A percentile compares a stretch with the other conserved stretches of the same genome.
Evolutionary conservation across 2,888 invertebrate genomes (phyloP).

Genomic region (Colostygia pectinataria): DNA sequence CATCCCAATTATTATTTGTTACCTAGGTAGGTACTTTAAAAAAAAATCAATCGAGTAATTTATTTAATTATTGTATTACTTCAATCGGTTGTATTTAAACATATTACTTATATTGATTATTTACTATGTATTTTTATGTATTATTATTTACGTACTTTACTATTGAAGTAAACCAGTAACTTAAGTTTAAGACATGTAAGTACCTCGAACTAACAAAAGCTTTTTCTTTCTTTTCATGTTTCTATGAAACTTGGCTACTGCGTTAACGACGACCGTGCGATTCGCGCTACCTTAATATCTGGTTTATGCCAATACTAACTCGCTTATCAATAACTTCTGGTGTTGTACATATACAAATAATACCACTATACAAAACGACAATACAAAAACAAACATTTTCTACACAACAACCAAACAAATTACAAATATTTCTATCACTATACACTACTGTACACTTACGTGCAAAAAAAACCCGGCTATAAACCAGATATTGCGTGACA

Average conservation of each 20-base stretch:
- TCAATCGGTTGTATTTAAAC: no score
- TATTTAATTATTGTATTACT: no score
- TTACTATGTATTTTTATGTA: background rate
- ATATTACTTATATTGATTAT: no score
- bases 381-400: background rate
- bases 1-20: no score
- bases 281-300: slow-evolving; percentile 77
- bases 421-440: no score
- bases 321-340: slow-evolving; percentile 65
- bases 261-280: slow-evolving; percentile 65
- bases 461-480: slow-evolving; percentile 46
- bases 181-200: slow-evolving; percentile 47
- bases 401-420: no score
- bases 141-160: slow-evolving; percentile 5
- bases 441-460: slow-evolving; percentile 15
- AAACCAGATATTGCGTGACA: slow-evolving; percentile 92
- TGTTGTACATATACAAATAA: slow-evolving; percentile 53
- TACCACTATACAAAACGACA: background rate
- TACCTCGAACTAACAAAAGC: slow-evolving; percentile 78
- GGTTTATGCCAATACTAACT: slow-evolving; percentile 81
- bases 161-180: slow-evolving; percentile 14
- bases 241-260: slow-evolving; percentile 80
- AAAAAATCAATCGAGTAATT: no score
- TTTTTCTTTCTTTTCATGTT: slow-evolving; percentile 83
- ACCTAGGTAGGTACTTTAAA: no score